phyloP scores from a whole-genome alignment of 1,140 invertebrate species.

The Trissolcus basalis region DNA sequence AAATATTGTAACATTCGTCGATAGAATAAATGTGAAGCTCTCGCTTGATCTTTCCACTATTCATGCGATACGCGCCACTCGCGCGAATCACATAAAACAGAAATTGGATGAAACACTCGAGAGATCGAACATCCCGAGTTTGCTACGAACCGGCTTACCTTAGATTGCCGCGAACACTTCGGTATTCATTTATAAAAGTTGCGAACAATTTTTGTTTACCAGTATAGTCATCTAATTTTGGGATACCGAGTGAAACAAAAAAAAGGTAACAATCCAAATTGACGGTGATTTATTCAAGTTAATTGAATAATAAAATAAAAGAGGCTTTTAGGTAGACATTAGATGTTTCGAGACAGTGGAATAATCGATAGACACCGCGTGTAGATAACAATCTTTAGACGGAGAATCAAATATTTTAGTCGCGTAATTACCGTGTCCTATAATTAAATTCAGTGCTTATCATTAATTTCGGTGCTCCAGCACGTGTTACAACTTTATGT shows the following conservation, averaged over 20 bases:
- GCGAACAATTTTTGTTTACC: no score
- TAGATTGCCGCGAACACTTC: no score
- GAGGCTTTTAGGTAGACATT: constrained; percentile 59
- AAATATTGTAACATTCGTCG: constrained; percentile 56
- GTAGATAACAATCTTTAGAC: constrained; percentile 73
- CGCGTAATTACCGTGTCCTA: constrained; percentile 41
- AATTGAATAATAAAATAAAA: no score
- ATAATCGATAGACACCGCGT: constrained; percentile 76
- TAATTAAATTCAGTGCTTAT: constrained; percentile 44
- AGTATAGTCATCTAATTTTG: no score
- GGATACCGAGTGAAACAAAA: no score
- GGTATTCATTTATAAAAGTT: no score
- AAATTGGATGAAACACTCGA: constrained; percentile 56
- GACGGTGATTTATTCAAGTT: no score
- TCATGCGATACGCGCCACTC: constrained; percentile 55
- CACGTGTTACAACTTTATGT: constrained; percentile 31
- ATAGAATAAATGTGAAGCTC: constrained; percentile 52
- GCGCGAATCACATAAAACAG: constrained; percentile 50
- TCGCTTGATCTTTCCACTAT: constrained; percentile 55
- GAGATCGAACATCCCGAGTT: constrained; percentile 31
- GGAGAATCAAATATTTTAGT: constrained; percentile 38
- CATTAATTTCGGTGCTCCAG: constrained; percentile 29
- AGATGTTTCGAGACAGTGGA: constrained; percentile 65
- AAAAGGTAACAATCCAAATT: no score
- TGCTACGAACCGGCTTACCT: constrained; percentile 10